Base-by-base conservation (phyloP, 2,888 invertebrate species). In the Epiblema foenella region DNA sequence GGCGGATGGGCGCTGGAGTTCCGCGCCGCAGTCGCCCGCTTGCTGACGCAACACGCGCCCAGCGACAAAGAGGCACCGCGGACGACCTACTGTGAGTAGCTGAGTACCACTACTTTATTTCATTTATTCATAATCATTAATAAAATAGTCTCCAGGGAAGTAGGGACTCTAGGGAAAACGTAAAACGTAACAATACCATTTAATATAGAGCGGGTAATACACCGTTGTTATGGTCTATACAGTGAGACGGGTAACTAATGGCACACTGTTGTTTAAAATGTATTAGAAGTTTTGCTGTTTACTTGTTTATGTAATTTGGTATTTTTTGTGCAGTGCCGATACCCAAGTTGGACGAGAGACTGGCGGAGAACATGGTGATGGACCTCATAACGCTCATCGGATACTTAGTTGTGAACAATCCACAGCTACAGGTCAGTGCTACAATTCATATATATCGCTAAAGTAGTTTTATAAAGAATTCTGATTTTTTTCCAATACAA, bases 1-100 rank as follows among this genome's bases (percentile, higher is more conserved):
- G 97, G 97, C 0, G 96, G 97, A 33, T 97, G 97, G 78, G 94
- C 97, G 4, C 91, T 98, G 51, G 98, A 98, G 88, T 97, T 98
- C 90, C 95, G 98, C 0, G 97, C 98, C 79, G 97, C 98, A 64
- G 96, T 97, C 46, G 96, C 97, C 72, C 95, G 97, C 81, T 93
- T 98, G 68, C 94, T 98, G 76, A 84, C 90, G 0, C 97, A 97
- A 93, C 95, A 95, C 78, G 93, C 95, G 63, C 94, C 94, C 52
- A 94, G 82, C 59, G 93, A 92, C 65, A 89, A 87, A 67, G 92
- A 91, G 57, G 89, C 89, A 0, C 91, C 92, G 0, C 81, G 91
- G 77, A 77, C 89, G 69, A 79, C 94, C 84, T 75, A 94, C 84
- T 78, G 94, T 95, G 78, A 93, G 94, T 83, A 42, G 20, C 24